A percentile compares a stretch with the other conserved stretches of the same genome.
These are phyloP conservation scores for Alligator mississippiensis DNA, from an alignment of 2,113 vertebrate genomes.

Conservation along the genomic window DNA sequence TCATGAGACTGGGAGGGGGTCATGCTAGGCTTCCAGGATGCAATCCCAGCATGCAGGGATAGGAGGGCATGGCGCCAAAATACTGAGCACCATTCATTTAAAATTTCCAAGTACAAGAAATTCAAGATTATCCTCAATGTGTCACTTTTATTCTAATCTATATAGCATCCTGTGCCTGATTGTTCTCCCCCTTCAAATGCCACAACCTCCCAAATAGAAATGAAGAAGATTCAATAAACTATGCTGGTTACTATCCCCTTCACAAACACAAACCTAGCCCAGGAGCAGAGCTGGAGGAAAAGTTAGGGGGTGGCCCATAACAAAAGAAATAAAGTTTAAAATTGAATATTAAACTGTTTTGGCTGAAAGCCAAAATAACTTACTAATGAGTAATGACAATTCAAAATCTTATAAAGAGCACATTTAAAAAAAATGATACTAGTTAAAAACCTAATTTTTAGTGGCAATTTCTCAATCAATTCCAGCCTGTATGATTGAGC, in stretches of 20 bases:
- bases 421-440: neutral
- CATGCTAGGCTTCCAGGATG: too few species aligned
- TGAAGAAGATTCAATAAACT: neutral
- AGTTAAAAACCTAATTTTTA: neutral
- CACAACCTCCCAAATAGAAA: neutral
- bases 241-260: neutral
- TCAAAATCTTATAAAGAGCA: neutral
- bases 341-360: neutral
- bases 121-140: neutral
- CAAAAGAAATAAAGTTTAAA: neutral
- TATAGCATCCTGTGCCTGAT: neutral
- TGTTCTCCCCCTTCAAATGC: neutral
- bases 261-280: rapidly evolving
- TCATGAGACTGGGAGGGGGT: too few species aligned
- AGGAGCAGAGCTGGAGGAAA: neutral
- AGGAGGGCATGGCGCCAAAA: too few species aligned
- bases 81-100: too few species aligned
- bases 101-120: neutral
- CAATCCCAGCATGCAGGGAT: too few species aligned
- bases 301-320: neutral
- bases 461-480: neutral
- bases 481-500: neutral
- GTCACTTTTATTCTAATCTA: neutral
- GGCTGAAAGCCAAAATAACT: neutral
- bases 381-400: neutral